phyloP scores from a whole-genome alignment of 2,113 vertebrate genomes.

The Nannobrachium achirus region DNA sequence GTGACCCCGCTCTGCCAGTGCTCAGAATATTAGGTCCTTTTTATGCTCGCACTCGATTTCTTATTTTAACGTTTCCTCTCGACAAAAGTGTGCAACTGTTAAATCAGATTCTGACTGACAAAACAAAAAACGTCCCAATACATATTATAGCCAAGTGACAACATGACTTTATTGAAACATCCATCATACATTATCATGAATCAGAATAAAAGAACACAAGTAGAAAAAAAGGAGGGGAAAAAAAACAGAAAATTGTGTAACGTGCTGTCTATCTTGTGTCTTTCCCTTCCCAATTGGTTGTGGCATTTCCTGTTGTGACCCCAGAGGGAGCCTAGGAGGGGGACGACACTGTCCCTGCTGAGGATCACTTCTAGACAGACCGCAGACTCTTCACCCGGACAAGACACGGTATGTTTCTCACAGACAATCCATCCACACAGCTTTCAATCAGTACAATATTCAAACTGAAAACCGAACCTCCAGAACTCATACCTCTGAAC shows the following conservation, averaged over 20 bases:
- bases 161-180: constrained; percentile 61
- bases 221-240: constrained; percentile 29
- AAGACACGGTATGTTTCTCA: constrained; percentile 40
- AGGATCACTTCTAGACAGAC: constrained; percentile 35
- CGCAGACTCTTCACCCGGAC: constrained; percentile 13
- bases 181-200: constrained; percentile 49
- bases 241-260: constrained; percentile 17
- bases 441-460: constrained; percentile 46
- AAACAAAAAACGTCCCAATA: constrained; percentile 42
- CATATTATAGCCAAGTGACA: constrained; percentile 47
- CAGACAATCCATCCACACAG: constrained; percentile 14
- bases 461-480: constrained; percentile 55
- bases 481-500: constrained; percentile 34
- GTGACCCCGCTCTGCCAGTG: constrained; percentile 35
- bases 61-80: constrained; percentile 66
- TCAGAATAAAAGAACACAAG: constrained; percentile 28
- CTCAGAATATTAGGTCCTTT: constrained; percentile 55
- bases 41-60: constrained; percentile 39
- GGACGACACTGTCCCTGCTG: constrained; percentile 20
- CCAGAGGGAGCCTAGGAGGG: constrained; percentile 8
- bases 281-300: constrained; percentile 20
- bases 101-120: constrained; percentile 59
- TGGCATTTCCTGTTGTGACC: constrained; percentile 46
- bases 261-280: neutral
- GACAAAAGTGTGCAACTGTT: constrained; percentile 48